Evolutionary conservation across 2,113 vertebrate species (phyloP).

Genomic region (Ictalurus punctatus): DNA sequence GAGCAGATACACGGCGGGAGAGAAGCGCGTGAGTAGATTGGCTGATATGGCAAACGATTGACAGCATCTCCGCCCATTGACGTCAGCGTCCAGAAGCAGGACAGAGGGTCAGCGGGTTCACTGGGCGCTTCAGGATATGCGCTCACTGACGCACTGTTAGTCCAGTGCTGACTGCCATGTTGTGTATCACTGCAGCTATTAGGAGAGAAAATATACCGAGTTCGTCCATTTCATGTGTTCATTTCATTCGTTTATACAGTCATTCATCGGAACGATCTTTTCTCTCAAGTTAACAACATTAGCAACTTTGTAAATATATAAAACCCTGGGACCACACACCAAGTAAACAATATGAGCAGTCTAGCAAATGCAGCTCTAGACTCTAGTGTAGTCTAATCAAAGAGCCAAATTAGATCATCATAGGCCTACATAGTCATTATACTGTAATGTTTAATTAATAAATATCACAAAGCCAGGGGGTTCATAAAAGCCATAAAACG

Average conservation of each 20-base stretch:
- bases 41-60: slow-evolving; percentile 2
- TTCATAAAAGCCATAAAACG: background rate
- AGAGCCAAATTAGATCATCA: background rate
- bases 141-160: slow-evolving; percentile 9
- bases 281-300: background rate
- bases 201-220: background rate
- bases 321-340: background rate
- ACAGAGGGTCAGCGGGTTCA: slow-evolving; percentile 35
- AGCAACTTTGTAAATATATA: background rate
- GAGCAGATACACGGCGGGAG: background rate
- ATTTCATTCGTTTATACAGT: background rate
- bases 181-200: slow-evolving; percentile 7
- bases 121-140: slow-evolving; percentile 25
- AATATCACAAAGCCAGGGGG: background rate
- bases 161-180: slow-evolving; percentile 25
- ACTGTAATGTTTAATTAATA: background rate
- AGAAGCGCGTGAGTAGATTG: background rate
- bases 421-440: background rate
- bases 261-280: background rate
- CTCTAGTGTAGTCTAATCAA: background rate
- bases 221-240: background rate
- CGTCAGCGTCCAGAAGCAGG: slow-evolving; percentile 26
- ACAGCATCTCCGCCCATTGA: slow-evolving; percentile 33
- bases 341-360: background rate
- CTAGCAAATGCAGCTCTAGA: background rate